These are phyloP conservation scores for Zygothrica quintamaculata DNA, from an alignment of 2,888 invertebrate genomes.

Conservation along the genomic window DNA sequence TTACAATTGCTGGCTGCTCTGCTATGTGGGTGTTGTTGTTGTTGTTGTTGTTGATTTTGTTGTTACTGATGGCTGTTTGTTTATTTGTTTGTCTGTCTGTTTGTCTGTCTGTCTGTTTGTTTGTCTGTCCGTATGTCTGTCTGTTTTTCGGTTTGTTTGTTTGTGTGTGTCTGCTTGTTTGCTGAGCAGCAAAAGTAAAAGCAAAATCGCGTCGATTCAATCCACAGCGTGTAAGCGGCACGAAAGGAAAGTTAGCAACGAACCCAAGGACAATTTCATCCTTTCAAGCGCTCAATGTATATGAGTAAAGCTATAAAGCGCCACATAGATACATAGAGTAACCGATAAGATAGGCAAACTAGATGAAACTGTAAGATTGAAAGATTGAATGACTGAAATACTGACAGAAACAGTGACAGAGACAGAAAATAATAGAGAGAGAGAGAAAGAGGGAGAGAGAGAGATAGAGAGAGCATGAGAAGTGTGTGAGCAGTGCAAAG, in stretches of 20 bases:
- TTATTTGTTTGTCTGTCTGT: constrained; percentile 29
- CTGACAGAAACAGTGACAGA: neutral
- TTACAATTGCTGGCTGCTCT: constrained; percentile 41
- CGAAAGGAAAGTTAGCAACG: constrained; percentile 66
- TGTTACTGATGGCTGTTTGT: constrained; percentile 10
- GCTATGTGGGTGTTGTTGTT: constrained; percentile 14
- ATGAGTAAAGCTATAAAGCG: constrained; percentile 52
- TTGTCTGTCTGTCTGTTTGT: constrained; percentile 29
- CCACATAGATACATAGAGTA: constrained; percentile 24
- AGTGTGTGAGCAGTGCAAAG: constrained; percentile 33
- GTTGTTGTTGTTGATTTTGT: constrained; percentile 16
- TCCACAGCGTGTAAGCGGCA: constrained; percentile 53
- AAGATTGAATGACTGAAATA: too few species aligned
- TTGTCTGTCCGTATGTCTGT: constrained; percentile 8
- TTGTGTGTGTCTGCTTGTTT: constrained; percentile 19
- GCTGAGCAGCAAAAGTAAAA: constrained; percentile 50
- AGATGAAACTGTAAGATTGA: constrained; percentile 1
- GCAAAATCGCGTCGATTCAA: constrained; percentile 62
- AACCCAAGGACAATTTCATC: constrained; percentile 57
- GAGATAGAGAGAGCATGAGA: neutral
- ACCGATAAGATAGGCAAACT: constrained; percentile 48
- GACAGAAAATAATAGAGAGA: neutral
- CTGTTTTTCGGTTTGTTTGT: constrained; percentile 29
- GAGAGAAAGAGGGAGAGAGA: neutral
- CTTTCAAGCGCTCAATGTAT: constrained; percentile 38